Evolutionary conservation across 2,113 vertebrate species (phyloP).

Genomic region (Eubucco bourcierii): DNA sequence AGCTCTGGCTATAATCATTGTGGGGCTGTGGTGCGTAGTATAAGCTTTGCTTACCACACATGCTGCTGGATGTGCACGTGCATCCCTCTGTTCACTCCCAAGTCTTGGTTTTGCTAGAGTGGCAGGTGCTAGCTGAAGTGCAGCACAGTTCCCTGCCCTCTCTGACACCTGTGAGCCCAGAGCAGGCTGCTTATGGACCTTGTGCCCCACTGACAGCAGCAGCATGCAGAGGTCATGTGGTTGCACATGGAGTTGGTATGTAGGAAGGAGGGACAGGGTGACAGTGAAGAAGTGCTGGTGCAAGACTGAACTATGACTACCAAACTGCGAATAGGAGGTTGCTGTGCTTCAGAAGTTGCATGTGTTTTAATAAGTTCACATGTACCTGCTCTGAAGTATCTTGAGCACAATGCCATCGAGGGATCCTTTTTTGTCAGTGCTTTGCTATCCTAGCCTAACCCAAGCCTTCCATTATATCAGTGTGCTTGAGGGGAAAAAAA

Average conservation of each 20-base stretch:
- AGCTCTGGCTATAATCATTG: background rate
- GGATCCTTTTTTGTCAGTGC: background rate
- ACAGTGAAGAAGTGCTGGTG: fast-evolving
- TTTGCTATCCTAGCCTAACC: background rate
- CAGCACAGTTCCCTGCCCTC: background rate
- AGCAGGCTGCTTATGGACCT: fast-evolving
- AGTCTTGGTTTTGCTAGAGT: background rate
- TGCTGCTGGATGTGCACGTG: fast-evolving
- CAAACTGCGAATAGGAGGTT: background rate
- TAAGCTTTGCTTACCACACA: background rate
- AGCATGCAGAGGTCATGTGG: fast-evolving
- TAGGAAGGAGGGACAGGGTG: no score
- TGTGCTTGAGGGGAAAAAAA: background rate
- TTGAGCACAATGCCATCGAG: background rate
- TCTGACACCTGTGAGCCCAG: background rate
- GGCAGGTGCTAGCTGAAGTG: background rate
- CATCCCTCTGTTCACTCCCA: background rate
- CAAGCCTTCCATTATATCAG: background rate
- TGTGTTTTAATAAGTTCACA: background rate
- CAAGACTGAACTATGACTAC: background rate
- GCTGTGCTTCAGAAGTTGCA: background rate
- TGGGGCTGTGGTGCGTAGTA: background rate
- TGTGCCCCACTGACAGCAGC: background rate
- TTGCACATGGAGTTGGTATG: fast-evolving
- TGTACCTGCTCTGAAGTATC: background rate